Base-by-base conservation (phyloP, 2,888 invertebrate species). In the Psylliodes chrysocephalus region DNA sequence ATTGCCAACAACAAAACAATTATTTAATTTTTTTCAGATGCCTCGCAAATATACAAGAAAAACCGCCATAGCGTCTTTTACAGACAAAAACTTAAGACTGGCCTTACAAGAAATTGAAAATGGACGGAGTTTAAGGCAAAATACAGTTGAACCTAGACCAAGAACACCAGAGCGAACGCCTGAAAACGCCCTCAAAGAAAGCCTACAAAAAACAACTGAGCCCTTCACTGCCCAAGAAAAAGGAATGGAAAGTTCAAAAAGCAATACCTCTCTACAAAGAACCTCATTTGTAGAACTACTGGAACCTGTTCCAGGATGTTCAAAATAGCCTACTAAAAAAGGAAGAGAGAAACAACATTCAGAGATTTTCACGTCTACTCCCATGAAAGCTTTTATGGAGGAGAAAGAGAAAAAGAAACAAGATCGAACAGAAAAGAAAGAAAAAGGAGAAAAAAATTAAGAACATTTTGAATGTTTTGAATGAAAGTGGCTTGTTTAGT, bases 351-450 rank as follows among this genome's bases (percentile, higher is more conserved):
- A 55, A 44, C 55, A 55, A 8, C 18, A 44, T 44, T 44, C 44
- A 14, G 42, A 42, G 30, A 55, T 55, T 42, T 55, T 55, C 17
- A 55, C 55, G 17, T 28, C 42, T 12, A 42, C 55, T 17, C 44
- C 30, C 0, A 42, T 28, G 55, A 44, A 55, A 30, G 22, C 28
- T 38, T 10, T 28, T 12, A 8, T 54, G 15, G 54, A 54, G 12
- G 25, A 54, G 18, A 44, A 15, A 28, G 28, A 25, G 28, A 17
- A 30, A 44, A 55, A 42, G 10, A 44, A 55, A 55, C 25, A 42
- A 44, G 28, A 30, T 14, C 12, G 15, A 44, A 17, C 28, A 44
- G 15, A 28, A 55, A 28, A 44, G n/a, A 15, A 55, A 42, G 38
- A 53, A 53, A 15, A 38, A 14, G 40, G 12, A 53, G 5, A 44